Percentiles rank a stretch among this genome's conserved stretches.
Conservation (phyloP, 2,797 vertebrate genomes). For the Dallia pectoralis region DNA sequence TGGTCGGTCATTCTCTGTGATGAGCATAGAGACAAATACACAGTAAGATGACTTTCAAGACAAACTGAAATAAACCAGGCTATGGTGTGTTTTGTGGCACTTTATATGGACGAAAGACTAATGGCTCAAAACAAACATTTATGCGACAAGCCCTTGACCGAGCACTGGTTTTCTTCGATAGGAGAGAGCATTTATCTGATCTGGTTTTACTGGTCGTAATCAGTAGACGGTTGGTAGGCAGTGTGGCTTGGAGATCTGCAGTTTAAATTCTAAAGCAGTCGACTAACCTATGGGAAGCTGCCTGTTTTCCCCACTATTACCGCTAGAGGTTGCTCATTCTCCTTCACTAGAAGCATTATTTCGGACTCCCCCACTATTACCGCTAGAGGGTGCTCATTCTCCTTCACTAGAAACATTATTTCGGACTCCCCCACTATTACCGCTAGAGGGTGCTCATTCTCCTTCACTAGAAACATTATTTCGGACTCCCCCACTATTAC, state of each 20-base stretch:
- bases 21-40: constrained; percentile 11
- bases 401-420: too few relatives aligned
- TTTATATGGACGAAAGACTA: too few relatives aligned
- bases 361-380: too few relatives aligned
- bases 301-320: constrained; percentile 33
- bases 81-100: not conserved
- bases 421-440: too few relatives aligned
- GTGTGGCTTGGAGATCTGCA: not conserved
- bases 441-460: constrained; percentile 62
- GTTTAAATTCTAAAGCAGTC: constrained; percentile 14
- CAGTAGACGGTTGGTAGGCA: not conserved
- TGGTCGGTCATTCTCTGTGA: constrained; percentile 90
- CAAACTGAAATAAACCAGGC: not conserved
- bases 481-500: constrained; percentile 37
- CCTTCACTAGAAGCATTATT: too few relatives aligned
- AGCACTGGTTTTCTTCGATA: not conserved
- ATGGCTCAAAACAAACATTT: too few relatives aligned
- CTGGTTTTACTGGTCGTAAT: not conserved
- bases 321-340: too few relatives aligned
- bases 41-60: not conserved
- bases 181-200: not conserved
- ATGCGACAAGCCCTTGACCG: not conserved
- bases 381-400: too few relatives aligned
- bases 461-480: constrained; percentile 30
- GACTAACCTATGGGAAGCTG: constrained; percentile 26